phyloP scores from a whole-genome alignment of 2,888 invertebrate species.

The Resseliella maxima region DNA sequence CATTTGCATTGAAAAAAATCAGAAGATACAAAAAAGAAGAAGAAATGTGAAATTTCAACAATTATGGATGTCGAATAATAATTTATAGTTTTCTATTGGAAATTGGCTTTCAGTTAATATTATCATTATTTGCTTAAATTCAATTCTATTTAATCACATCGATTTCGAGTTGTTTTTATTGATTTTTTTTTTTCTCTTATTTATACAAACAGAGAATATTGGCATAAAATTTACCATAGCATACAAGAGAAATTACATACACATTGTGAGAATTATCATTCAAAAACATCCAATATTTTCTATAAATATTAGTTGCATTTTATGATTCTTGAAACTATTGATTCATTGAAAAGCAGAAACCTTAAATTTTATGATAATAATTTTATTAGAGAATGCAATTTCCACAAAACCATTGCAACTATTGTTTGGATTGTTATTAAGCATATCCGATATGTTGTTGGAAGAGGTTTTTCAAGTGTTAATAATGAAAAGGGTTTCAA shows the following conservation, averaged over 20 bases:
- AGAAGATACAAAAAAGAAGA: background rate
- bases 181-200: background rate
- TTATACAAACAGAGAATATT: background rate
- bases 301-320: background rate
- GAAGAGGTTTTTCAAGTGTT: background rate
- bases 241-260: background rate
- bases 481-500: background rate
- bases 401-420: background rate
- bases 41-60: slow-evolving; percentile 28
- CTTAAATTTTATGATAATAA: background rate
- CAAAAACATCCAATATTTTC: background rate
- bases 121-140: background rate
- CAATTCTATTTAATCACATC: background rate
- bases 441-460: background rate
- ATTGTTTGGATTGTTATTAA: background rate
- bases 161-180: background rate
- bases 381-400: background rate
- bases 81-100: background rate
- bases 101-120: background rate
- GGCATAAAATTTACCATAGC: slow-evolving; percentile 14
- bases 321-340: background rate
- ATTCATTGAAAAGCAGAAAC: background rate
- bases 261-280: background rate
- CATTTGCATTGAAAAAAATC: background rate
- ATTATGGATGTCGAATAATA: slow-evolving; percentile 21